Percentiles rank a stretch among this genome's conserved stretches.
Evolutionary conservation across 2,797 vertebrate genomes (phyloP).

Genomic region (Spatula versicolor): DNA sequence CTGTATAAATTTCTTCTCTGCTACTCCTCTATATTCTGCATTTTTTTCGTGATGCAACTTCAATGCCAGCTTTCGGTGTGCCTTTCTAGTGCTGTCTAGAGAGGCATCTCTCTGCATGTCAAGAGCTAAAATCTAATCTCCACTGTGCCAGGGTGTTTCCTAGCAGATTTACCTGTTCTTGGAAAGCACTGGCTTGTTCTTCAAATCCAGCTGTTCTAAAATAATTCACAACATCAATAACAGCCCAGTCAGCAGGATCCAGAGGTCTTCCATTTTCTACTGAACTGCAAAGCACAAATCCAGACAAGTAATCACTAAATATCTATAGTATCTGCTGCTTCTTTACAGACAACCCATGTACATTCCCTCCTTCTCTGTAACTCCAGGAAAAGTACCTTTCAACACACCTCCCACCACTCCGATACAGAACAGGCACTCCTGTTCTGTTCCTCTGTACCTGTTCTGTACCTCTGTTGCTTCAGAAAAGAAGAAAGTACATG

Average conservation of each 20-base stretch:
- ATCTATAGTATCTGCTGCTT: background rate
- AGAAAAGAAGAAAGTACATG: background rate
- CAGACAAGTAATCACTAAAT: slow-evolving; percentile 33
- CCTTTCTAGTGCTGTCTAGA: slow-evolving; percentile 42
- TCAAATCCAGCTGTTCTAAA: slow-evolving; percentile 97
- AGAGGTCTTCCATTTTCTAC: slow-evolving; percentile 92
- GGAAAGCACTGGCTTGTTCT: slow-evolving; percentile 94
- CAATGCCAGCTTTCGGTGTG: slow-evolving; percentile 80
- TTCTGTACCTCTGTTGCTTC: background rate
- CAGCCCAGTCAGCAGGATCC: slow-evolving; percentile 95
- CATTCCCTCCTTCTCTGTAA: background rate
- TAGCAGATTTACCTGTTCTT: slow-evolving; percentile 89
- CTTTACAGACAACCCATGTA: background rate
- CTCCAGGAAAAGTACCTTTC: background rate
- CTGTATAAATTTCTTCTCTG: slow-evolving; percentile 78
- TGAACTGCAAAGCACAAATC: slow-evolving; percentile 82
- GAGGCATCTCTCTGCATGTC: slow-evolving; percentile 34
- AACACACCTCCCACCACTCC: background rate
- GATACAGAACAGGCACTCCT: background rate
- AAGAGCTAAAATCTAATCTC: slow-evolving; percentile 36
- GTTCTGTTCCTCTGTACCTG: background rate
- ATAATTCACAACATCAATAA: slow-evolving; percentile 95
- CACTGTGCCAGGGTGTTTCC: slow-evolving; percentile 32
- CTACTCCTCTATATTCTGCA: slow-evolving; percentile 82
- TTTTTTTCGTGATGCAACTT: slow-evolving; percentile 87